phyloP scores from a whole-genome alignment of 2,113 vertebrate genomes.

The Trematocara marginatum region DNA sequence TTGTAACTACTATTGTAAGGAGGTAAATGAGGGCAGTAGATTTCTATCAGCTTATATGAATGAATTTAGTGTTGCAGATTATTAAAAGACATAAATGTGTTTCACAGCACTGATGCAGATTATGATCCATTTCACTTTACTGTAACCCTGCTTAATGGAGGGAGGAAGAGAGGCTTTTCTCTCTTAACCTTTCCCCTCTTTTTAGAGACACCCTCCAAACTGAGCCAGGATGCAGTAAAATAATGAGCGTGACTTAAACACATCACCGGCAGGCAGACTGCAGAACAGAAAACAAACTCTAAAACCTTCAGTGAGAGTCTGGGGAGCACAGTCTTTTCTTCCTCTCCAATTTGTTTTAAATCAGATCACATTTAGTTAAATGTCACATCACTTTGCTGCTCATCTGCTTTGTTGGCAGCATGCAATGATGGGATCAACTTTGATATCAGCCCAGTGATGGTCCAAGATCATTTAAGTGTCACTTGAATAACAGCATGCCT shows the following conservation, averaged over 20 bases:
- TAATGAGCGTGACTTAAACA: background rate
- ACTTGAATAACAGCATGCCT: background rate
- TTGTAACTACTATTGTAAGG: background rate
- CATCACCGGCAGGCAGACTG: background rate
- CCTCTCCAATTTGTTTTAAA: background rate
- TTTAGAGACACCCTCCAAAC: background rate
- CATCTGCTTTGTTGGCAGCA: background rate
- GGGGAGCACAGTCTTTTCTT: background rate
- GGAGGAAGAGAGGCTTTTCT: background rate
- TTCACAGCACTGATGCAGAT: constrained; percentile 17
- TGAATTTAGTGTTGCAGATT: background rate
- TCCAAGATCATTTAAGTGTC: background rate
- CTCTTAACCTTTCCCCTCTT: background rate
- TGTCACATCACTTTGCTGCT: background rate
- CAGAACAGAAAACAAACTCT: background rate
- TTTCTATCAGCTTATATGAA: constrained; percentile 14
- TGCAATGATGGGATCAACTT: background rate
- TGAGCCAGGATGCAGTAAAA: background rate
- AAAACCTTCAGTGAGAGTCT: background rate
- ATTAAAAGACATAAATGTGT: constrained; percentile 36
- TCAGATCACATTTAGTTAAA: background rate
- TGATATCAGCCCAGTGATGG: background rate
- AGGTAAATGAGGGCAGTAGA: background rate
- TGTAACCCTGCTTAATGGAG: constrained; percentile 20
- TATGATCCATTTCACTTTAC: constrained; percentile 26